A percentile compares a stretch with the other conserved stretches of the same genome.
Evolutionary conservation across 2,888 invertebrate species (phyloP).

Genomic region (Leptinotarsa tumamoca): DNA sequence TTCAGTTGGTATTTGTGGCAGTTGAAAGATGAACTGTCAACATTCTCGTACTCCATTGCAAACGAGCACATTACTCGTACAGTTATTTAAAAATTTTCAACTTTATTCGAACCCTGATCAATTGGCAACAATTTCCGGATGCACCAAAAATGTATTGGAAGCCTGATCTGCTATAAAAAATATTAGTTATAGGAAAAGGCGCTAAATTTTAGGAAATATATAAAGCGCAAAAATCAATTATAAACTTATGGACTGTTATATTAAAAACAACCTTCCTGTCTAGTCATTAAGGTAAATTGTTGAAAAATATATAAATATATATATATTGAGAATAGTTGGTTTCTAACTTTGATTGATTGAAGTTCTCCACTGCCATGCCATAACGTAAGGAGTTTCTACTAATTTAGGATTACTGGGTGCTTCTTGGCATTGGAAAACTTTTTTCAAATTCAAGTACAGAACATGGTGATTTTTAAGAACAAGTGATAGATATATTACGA

Average conservation of each 20-base stretch:
- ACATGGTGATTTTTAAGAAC: constrained; percentile 17
- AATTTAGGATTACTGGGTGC: background rate
- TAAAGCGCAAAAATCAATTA: constrained; percentile 33
- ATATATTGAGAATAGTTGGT: constrained; percentile 25
- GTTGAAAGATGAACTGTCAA: background rate
- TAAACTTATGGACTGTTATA: constrained; percentile 39
- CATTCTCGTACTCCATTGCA: background rate
- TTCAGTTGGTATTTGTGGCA: background rate
- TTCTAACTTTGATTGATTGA: background rate
- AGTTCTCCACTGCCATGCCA: background rate
- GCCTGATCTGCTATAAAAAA: background rate
- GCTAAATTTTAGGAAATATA: constrained; percentile 43
- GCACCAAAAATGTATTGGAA: no score
- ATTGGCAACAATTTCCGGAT: background rate
- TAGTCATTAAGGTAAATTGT: constrained; percentile 52
- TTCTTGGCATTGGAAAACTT: background rate
- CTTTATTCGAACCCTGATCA: background rate
- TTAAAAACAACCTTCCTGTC: constrained; percentile 49
- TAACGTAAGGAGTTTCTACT: no score
- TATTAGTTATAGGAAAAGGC: constrained; percentile 27
- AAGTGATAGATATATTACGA: constrained; percentile 18
- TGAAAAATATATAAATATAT: constrained; percentile 41
- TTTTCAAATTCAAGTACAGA: constrained; percentile 2
- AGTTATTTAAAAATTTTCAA: background rate
- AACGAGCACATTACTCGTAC: background rate